These are phyloP conservation scores for Nasonia giraulti DNA, from an alignment of 1,140 invertebrate genomes.

Conservation along the genomic window DNA sequence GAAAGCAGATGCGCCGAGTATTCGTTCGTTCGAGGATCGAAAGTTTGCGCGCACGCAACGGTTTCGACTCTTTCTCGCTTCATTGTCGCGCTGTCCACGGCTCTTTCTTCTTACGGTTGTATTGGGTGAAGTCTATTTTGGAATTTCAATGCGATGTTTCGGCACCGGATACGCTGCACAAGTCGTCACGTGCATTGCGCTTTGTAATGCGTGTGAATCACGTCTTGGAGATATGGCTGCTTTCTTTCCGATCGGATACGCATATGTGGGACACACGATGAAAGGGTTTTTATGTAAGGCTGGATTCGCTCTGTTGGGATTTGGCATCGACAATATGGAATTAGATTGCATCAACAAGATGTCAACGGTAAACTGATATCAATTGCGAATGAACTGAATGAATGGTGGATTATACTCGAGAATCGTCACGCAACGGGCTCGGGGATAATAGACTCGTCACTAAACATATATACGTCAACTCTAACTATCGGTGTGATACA, in stretches of 20 bases:
- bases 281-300: no score
- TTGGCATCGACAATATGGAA: no score
- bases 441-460: slow-evolving; percentile 3
- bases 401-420: neutral
- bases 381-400: no score
- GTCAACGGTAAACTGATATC: no score
- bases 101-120: no score
- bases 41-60: neutral
- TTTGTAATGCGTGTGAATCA: no score
- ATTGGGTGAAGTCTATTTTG: neutral
- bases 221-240: no score
- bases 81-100: neutral
- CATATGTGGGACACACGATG: no score
- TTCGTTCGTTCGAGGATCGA: neutral
- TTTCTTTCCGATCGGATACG: no score
- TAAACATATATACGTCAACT: slow-evolving; percentile 1
- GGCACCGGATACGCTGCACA: neutral
- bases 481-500: neutral
- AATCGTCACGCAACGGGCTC: neutral
- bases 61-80: neutral
- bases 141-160: neutral
- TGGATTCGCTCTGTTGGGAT: no score
- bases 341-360: no score
- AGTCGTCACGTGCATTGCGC: neutral
- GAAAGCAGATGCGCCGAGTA: slow-evolving; percentile 38